Percentiles rank a stretch among this genome's conserved stretches.
Evolutionary conservation across 2,797 vertebrate species (phyloP).

Genomic region (Anguilla marmorata): DNA sequence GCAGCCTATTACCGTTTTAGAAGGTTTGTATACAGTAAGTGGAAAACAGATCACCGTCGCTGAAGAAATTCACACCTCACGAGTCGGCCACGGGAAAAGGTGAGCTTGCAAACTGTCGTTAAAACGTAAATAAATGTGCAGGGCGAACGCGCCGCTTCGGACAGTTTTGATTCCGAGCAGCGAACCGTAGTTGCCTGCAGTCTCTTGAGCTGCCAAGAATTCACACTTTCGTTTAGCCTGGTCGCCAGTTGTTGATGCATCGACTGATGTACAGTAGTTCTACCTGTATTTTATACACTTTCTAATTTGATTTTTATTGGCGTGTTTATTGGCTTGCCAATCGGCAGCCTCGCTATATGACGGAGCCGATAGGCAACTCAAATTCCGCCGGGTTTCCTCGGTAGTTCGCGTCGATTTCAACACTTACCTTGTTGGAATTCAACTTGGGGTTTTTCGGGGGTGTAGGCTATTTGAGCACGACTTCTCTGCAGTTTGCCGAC

Average conservation of each 20-base stretch:
- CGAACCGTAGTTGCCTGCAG: no score
- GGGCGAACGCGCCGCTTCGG: neutral
- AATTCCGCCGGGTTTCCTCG: neutral
- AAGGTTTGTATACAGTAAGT: neutral
- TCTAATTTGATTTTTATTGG: neutral
- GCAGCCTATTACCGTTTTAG: neutral
- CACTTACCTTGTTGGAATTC: neutral
- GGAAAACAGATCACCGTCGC: neutral
- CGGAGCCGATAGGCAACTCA: neutral
- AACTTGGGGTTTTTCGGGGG: neutral
- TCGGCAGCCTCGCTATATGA: neutral
- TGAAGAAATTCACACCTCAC: conserved; percentile 2
- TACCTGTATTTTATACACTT: neutral
- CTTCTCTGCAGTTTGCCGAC: neutral
- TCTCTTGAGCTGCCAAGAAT: neutral
- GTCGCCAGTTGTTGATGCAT: neutral
- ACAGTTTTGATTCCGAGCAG: neutral
- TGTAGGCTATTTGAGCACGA: neutral
- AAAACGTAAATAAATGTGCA: neutral
- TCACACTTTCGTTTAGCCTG: no score
- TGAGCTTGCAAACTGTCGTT: conserved; percentile 42
- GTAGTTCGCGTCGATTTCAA: neutral
- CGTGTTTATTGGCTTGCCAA: neutral
- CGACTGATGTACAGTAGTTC: neutral
- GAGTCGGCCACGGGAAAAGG: conserved; percentile 36